Conservation (phyloP, 2,113 vertebrate genomes). For the Parus major region DNA sequence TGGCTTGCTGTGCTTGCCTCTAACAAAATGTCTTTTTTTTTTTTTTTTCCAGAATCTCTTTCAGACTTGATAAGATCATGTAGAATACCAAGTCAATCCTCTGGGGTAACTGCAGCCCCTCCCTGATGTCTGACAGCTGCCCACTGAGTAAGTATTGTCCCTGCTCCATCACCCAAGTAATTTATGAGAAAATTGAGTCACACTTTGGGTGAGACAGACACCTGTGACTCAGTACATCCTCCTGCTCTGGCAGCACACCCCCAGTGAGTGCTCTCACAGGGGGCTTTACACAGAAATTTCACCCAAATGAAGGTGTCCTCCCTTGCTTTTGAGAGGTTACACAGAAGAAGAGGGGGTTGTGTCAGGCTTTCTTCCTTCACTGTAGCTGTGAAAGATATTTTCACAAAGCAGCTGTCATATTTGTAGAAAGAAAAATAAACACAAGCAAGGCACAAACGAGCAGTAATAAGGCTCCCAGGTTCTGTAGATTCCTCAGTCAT, state of each 20-base stretch:
- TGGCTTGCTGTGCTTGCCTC: not conserved
- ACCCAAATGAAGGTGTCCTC: not conserved
- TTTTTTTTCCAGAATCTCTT: not conserved
- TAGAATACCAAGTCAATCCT: not conserved
- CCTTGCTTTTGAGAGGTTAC: not conserved
- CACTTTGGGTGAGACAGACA: not conserved
- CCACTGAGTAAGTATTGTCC: not conserved
- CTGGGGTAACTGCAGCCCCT: not conserved
- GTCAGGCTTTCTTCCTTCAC: not conserved
- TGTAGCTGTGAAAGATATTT: not conserved
- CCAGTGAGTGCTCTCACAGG: not conserved
- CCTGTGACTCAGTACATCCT: not conserved
- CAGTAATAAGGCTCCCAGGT: not conserved
- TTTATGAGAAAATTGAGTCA: not conserved
- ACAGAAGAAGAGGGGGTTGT: not conserved
- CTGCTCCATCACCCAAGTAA: not conserved
- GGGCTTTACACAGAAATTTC: not conserved
- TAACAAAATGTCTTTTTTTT: rapidly evolving
- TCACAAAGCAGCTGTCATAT: not conserved
- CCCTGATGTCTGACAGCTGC: not conserved
- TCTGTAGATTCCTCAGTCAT: not conserved
- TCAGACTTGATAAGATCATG: not conserved
- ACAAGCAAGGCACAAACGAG: not conserved
- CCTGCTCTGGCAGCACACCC: not conserved
- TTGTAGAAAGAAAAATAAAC: not conserved